Percentiles rank a stretch among this genome's conserved stretches.
Evolutionary conservation across 2,113 vertebrate genomes (phyloP).

Genomic region (Apus apus): DNA sequence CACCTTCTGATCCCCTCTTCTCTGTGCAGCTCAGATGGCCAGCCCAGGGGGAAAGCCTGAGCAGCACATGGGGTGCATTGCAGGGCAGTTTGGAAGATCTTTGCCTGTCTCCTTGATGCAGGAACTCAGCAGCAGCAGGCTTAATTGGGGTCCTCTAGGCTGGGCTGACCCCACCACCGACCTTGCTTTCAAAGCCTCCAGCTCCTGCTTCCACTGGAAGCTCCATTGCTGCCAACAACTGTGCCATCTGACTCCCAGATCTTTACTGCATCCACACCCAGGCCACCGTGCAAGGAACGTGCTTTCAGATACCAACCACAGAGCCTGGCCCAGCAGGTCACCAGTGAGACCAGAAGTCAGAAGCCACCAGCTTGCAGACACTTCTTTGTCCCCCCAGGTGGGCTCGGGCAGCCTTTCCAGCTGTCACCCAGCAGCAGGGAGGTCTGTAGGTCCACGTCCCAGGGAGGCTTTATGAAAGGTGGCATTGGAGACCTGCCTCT

Average conservation of each 20-base stretch:
- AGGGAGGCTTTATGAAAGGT: not conserved
- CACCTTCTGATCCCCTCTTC: not conserved
- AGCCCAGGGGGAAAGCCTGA: not conserved
- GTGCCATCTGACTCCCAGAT: not conserved
- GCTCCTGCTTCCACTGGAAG: not conserved
- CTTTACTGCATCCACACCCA: rapidly evolving
- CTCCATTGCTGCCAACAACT: not conserved
- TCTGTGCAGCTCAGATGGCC: rapidly evolving
- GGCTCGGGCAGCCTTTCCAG: not conserved
- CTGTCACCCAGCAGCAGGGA: not conserved
- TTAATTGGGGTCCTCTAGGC: not conserved
- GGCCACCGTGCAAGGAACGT: not conserved
- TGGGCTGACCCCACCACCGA: not conserved
- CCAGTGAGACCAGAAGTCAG: not conserved
- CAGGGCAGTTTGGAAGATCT: not conserved
- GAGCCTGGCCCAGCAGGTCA: not conserved
- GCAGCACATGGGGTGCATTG: rapidly evolving
- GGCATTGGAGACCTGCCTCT: not conserved
- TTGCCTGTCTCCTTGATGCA: not conserved
- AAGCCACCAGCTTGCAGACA: not conserved
- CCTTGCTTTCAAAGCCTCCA: not conserved
- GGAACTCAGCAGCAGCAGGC: not conserved
- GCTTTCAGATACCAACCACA: not conserved
- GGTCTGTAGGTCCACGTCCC: not conserved
- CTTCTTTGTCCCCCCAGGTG: not conserved